Percentiles rank a stretch among this genome's conserved stretches.
phyloP scores from a whole-genome alignment of 2,113 vertebrate genomes.

The Atrichornis clamosus region DNA sequence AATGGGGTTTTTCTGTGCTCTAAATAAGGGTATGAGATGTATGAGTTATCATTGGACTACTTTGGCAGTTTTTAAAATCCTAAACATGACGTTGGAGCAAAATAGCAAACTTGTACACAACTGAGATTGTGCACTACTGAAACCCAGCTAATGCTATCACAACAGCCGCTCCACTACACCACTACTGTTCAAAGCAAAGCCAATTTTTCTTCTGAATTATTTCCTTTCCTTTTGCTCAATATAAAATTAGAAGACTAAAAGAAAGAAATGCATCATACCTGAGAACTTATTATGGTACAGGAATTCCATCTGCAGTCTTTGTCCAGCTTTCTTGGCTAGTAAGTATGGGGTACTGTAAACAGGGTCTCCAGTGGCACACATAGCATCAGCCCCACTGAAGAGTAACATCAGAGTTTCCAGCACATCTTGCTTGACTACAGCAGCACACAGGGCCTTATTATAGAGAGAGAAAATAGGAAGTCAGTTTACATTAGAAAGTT shows the following conservation, averaged over 20 bases:
- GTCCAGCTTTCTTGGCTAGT: conserved; percentile 89
- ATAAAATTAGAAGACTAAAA: background rate
- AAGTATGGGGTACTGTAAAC: conserved; percentile 87
- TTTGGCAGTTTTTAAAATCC: background rate
- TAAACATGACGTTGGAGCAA: background rate
- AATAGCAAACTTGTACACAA: background rate
- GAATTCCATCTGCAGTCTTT: conserved; percentile 95
- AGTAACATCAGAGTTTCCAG: conserved; percentile 87
- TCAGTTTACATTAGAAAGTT: background rate
- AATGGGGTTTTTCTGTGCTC: background rate
- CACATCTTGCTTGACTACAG: conserved; percentile 84
- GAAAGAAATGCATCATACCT: conserved; percentile 68
- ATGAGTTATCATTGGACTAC: background rate
- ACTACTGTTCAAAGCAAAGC: background rate
- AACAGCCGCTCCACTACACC: background rate
- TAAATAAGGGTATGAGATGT: background rate
- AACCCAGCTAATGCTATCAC: background rate
- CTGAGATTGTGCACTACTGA: background rate
- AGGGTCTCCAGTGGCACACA: conserved; percentile 91
- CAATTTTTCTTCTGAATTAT: background rate
- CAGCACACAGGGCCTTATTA: conserved; percentile 86
- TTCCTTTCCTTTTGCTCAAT: background rate
- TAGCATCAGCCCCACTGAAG: conserved; percentile 92
- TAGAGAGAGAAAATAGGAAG: background rate
- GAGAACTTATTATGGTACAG: conserved; percentile 93